A percentile compares a stretch with the other conserved stretches of the same genome.
phyloP scores from a whole-genome alignment of 2,113 vertebrate genomes.

The Erythrolamprus reginae region DNA sequence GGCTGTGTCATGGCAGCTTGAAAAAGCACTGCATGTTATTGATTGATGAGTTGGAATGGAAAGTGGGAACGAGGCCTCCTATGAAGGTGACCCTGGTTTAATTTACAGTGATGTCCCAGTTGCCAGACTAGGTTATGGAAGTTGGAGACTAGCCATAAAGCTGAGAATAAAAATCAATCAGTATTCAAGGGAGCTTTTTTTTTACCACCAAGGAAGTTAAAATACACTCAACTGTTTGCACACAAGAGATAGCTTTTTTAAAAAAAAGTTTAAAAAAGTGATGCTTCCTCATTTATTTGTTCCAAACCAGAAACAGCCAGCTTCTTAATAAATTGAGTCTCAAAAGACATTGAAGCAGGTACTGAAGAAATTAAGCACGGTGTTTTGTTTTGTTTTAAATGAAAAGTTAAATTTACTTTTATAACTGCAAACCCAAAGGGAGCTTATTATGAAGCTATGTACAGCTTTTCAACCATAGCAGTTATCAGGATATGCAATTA shows the following conservation, averaged over 20 bases:
- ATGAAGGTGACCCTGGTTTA: background rate
- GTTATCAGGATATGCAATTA: slow-evolving; percentile 17
- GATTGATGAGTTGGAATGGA: background rate
- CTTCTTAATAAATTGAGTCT: background rate
- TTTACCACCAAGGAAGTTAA: background rate
- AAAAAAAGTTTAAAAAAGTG: background rate
- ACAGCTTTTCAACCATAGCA: slow-evolving; percentile 10
- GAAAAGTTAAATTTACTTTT: slow-evolving; percentile 24
- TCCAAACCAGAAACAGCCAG: slow-evolving; percentile 2
- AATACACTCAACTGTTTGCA: background rate
- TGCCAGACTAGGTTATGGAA: background rate
- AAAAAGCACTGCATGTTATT: background rate
- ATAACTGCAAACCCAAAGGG: slow-evolving; percentile 1
- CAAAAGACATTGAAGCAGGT: slow-evolving; percentile 4
- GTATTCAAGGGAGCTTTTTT: background rate
- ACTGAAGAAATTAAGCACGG: slow-evolving; percentile 16
- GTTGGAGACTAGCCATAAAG: background rate
- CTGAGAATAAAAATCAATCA: slow-evolving; percentile 17
- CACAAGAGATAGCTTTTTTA: background rate
- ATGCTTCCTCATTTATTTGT: background rate
- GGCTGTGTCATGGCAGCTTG: background rate
- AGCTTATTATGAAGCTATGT: slow-evolving; percentile 16
- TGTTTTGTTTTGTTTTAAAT: background rate
- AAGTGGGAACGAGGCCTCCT: background rate
- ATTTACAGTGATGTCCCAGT: background rate